Evolutionary conservation across 2,113 vertebrate genomes (phyloP).

Genomic region (Todiramphus saurophagus): DNA sequence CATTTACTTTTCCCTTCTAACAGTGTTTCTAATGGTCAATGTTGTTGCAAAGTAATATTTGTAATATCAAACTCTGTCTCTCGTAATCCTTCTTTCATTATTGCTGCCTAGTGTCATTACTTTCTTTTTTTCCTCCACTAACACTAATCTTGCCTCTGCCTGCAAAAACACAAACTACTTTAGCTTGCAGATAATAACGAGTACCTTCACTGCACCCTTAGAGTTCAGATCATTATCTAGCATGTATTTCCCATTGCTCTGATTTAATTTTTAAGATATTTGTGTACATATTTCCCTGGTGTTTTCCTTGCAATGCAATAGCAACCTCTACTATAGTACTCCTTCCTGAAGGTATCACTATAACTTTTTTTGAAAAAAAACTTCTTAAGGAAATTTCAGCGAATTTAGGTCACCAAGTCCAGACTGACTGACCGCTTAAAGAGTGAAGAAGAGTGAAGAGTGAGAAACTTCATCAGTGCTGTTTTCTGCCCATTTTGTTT

Average conservation of each 20-base stretch:
- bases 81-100: background rate
- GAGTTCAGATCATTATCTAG: background rate
- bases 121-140: background rate
- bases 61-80: background rate
- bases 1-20: background rate
- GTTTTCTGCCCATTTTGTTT: background rate
- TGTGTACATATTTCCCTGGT: background rate
- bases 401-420: background rate
- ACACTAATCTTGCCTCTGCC: background rate
- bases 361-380: background rate
- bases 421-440: background rate
- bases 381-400: background rate
- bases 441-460: background rate
- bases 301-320: background rate
- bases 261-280: background rate
- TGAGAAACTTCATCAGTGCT: background rate
- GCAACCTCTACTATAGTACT: background rate
- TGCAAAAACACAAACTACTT: background rate
- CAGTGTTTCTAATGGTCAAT: background rate
- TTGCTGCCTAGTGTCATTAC: background rate
- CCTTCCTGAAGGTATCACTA: background rate
- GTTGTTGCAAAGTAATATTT: conserved; percentile 9
- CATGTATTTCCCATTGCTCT: background rate
- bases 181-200: background rate
- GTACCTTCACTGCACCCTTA: background rate